Percentiles rank a stretch among this genome's conserved stretches.
These are phyloP conservation scores for Sthenelais limicola DNA, from an alignment of 2,888 invertebrate species.

Conservation along the genomic window DNA sequence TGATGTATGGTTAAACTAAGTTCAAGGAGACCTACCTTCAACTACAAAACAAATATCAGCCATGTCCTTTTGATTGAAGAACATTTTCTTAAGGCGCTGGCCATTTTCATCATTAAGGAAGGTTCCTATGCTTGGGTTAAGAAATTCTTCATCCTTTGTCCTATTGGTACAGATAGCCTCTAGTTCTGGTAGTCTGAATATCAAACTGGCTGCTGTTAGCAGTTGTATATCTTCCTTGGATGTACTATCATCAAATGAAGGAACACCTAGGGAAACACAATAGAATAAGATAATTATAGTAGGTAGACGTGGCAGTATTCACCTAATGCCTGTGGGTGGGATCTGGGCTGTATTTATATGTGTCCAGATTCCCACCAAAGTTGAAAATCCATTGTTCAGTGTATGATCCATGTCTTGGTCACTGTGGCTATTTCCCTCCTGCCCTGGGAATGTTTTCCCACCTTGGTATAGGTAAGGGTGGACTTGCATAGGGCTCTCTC, in stretches of 20 bases:
- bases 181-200: constrained; percentile 61
- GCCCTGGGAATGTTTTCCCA: too few species aligned
- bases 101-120: constrained; percentile 65
- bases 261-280: constrained; percentile 55
- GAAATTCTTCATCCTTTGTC: constrained; percentile 62
- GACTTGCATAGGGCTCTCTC: too few species aligned
- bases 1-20: too few species aligned
- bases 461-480: too few species aligned
- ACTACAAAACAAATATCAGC: constrained; percentile 65
- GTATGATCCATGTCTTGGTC: too few species aligned
- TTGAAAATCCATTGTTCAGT: too few species aligned
- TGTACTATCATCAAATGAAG: constrained; percentile 55
- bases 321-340: too few species aligned
- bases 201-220: constrained; percentile 55
- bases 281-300: too few species aligned
- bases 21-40: constrained; percentile 58
- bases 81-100: constrained; percentile 60
- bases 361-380: too few species aligned
- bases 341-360: too few species aligned
- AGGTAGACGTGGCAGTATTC: too few species aligned
- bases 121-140: constrained; percentile 69
- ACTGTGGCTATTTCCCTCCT: too few species aligned
- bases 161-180: constrained; percentile 64
- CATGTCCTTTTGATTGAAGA: constrained; percentile 58
- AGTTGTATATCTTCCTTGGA: constrained; percentile 54